Evolutionary conservation across 2,888 invertebrate species (phyloP), one percentile per base, ranked within the genome.

Genomic region (Magallana nippona): DNA sequence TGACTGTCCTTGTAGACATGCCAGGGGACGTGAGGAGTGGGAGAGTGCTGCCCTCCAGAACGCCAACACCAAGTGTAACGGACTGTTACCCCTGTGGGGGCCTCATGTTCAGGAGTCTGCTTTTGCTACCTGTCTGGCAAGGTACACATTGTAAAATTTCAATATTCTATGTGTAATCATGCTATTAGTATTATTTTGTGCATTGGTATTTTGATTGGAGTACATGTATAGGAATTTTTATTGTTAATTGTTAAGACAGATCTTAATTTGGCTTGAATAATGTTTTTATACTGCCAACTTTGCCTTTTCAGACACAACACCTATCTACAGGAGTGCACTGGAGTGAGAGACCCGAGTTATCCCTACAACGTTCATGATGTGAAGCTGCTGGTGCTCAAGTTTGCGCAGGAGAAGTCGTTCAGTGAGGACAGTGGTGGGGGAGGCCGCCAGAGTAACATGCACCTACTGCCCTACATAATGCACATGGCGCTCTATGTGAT

Each of bases 21-120:
- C 96, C 0, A 94, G 96, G 27, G 96, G 95, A 27, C 96, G 99
- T 84, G 98, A 99, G 92, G 99, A 99, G 94, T 99, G 99, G 99
- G 99, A 99, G 94, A 97, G 98, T 86, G 99, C 99, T 0, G 98
- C 98, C 8, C 95, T 99, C 71, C 99, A 99, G 95, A 99, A 99
- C 94, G 98, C 98, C 1, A 99, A 99, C 93, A 99, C 99, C 0
- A 97, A 97, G 89, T 99, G 99, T 95, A 99, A 99, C 94, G 99
- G 99, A 0, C 95, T 99, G 87, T 95, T 99, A 89, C 99, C 99
- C 0, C 95, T 99, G 79, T 99, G 99, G 98, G 99, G 99, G 0
- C 98, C 98, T 0, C 92, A 93, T 85, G 94, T 94, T 2, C 93
- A 93, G 80, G 94, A 94, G 88, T 92, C 93, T 0, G 93, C 92